Evolutionary conservation across 1,140 invertebrate genomes (phyloP).

Genomic region (Papilio machaon): DNA sequence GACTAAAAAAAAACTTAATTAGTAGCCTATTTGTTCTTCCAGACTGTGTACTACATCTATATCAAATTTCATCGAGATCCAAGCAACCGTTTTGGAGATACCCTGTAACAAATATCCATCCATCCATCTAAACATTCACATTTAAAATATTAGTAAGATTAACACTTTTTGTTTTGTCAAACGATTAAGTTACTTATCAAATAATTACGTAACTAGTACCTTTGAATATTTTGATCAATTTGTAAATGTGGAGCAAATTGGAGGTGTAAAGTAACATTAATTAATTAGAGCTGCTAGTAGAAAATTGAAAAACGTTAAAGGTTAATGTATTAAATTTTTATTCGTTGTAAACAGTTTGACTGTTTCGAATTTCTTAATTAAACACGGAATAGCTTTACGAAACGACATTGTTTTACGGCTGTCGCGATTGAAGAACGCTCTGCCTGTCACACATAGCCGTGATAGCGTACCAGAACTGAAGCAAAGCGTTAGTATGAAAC

Average conservation of each 20-base stretch:
- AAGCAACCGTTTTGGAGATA: too few relatives aligned
- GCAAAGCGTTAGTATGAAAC: not conserved
- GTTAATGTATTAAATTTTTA: slow-evolving; percentile 1
- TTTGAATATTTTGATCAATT: too few relatives aligned
- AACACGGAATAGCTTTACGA: slow-evolving; percentile 14
- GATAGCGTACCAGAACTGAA: not conserved
- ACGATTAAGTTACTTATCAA: not conserved
- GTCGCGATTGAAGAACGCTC: not conserved
- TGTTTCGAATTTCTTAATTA: slow-evolving; percentile 12
- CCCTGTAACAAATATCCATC: too few relatives aligned
- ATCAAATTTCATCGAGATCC: too few relatives aligned
- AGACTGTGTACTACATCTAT: too few relatives aligned
- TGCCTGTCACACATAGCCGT: not conserved
- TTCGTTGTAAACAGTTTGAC: slow-evolving; percentile 3
- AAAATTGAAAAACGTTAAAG: not conserved
- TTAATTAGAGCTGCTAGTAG: not conserved
- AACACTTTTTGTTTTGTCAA: too few relatives aligned
- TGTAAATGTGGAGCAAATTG: too few relatives aligned
- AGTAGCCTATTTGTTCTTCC: too few relatives aligned
- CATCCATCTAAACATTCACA: too few relatives aligned
- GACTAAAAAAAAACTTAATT: too few relatives aligned
- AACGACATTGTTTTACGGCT: slow-evolving; percentile 19
- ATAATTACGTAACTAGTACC: too few relatives aligned
- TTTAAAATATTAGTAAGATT: too few relatives aligned
- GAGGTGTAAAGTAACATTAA: not conserved